Evolutionary conservation across 2,797 vertebrate species (phyloP), one percentile per base, ranked within the genome.

Genomic region (Danio jaintianensis): DNA sequence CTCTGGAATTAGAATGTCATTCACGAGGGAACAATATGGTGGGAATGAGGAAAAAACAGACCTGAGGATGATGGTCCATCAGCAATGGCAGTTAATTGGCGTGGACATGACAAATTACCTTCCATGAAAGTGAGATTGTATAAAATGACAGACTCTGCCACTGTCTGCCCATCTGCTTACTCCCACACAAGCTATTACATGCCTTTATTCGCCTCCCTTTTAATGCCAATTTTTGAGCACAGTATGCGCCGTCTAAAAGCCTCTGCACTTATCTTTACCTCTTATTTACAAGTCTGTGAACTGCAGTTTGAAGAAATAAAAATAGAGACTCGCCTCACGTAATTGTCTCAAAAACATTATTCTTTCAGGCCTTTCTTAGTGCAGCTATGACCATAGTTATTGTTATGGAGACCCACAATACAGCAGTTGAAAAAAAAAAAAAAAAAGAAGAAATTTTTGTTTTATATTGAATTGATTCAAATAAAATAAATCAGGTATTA

Each of bases 21-120:
- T 90, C 85, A 87, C 82, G 81, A 85, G 86, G 86, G 90, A 92
- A 88, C 91, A 90, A 89, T 90, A 90, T 91, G 89, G 81, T 85
- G 88, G 10, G 11, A 91, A 88, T 86, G 86, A 90, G 62, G 18
- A 7, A 43, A 64, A 64, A 29, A 36, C 50, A 20, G 16, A n/a
- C 42, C 89, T 89, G 89, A 92, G 87, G 75, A 75, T 85, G 88
- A 84, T 90, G 53, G 92, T 92, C 90, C 87, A 92, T 93, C 91
- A 93, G 76, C 83, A 84, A n/a, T 75, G 47, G 69, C 87, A 88
- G 90, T 90, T 93, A 92, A 93, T 93, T 90, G 90, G 85, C 84
- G 84, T 63, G 87, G 86, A 86, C 89, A 88, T 92, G 92, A 93
- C 92, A 93, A 93, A 93, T 93, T 93, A 89, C 89, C 89, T 84